Base-by-base conservation (phyloP, 2,888 invertebrate species). In the Drosophila rubida region DNA sequence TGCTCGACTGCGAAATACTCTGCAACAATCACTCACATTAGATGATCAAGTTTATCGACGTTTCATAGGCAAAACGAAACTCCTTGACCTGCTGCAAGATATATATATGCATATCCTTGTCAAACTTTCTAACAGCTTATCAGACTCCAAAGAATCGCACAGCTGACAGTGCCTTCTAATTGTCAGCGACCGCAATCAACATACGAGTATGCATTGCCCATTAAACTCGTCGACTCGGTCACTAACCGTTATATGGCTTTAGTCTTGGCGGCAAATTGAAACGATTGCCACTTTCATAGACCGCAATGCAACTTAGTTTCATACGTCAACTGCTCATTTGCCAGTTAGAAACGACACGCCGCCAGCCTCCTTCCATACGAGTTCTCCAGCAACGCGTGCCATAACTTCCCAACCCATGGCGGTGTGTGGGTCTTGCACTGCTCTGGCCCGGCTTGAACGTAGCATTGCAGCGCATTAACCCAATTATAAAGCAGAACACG, bases 401-500 rank as follows among this genome's bases (percentile, higher is more conserved):
- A 63, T 32, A 51, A 51, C 23, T 68, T 48, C 19, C 19, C 65
- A 41, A 42, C 27, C 50, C 62, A 44, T 19, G 13, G 2, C 25
- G 30, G 46, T 57, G 61, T 44, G 60, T 66, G 65, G 19, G 45
- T 63, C 22, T 50, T 39, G 48, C 55, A 51, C 59, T 19, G 23
- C 22, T 42, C 51, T 23, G 13, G 55, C 49, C 55, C 14, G 41
- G 46, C 16, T 55, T 49, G 62, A 46, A 25, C 27, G 45, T 61
- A 42, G 32, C 45, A 59, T 41, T 30, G 61, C 49, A 50, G 25
- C 55, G 46, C 59, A 60, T 53, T 67, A 59, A 39, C 62, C 44
- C 58, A 67, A 68, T 82, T 82, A 62, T 49, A 62, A 70, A 65
- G 59, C 80, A 72, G 32, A 50, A 44, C 86, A 83, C 82, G 86